A percentile compares a stretch with the other conserved stretches of the same genome.
These are phyloP conservation scores for Phymorhynchus buccinoides DNA, from an alignment of 1,140 invertebrate species.

Conservation along the genomic window DNA sequence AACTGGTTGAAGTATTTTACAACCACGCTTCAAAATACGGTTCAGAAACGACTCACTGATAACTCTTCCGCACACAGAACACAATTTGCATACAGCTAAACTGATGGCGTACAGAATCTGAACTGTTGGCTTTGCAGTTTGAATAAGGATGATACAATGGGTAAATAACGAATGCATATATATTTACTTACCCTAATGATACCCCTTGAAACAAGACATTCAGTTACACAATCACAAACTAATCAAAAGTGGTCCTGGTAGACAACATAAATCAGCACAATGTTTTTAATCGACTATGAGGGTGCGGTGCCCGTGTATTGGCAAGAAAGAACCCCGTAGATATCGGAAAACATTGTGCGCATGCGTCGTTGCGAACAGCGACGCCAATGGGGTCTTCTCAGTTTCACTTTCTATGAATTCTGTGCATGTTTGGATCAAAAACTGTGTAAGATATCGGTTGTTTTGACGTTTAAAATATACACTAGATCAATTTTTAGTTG, in stretches of 20 bases:
- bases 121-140: neutral
- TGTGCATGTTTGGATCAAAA: too few species aligned
- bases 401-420: neutral
- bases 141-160: neutral
- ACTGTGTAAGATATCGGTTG: neutral
- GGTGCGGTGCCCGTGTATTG: constrained; percentile 59
- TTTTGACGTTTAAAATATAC: too few species aligned
- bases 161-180: constrained; percentile 14
- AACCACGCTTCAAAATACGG: neutral
- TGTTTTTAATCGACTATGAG: constrained; percentile 42
- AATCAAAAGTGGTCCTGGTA: constrained; percentile 38
- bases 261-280: constrained; percentile 40
- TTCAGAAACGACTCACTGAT: constrained; percentile 1
- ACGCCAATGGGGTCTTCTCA: constrained; percentile 21
- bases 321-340: constrained; percentile 56
- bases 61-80: constrained; percentile 34
- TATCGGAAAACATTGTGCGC: constrained; percentile 47
- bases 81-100: constrained; percentile 45
- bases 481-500: too few species aligned
- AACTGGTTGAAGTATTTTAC: neutral
- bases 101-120: constrained; percentile 21
- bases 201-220: constrained; percentile 14
- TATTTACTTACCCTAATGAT: constrained; percentile 37
- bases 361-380: constrained; percentile 52
- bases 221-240: constrained; percentile 29